phyloP scores from a whole-genome alignment of 2,888 invertebrate species.

The Apotomis betuletana region DNA sequence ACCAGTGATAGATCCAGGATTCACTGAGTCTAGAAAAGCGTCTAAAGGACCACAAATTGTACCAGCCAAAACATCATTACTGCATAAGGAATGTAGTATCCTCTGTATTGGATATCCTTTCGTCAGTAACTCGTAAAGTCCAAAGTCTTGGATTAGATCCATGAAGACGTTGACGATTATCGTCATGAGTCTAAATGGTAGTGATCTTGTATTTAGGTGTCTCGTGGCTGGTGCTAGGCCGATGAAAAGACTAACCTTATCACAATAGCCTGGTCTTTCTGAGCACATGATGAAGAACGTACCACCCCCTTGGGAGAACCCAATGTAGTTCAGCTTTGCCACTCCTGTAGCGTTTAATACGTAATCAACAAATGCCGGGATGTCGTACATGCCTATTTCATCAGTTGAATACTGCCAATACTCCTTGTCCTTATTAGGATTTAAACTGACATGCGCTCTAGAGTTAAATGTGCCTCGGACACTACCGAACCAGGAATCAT shows the following conservation, averaged over 20 bases:
- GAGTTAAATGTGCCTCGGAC: constrained; percentile 65
- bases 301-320: constrained; percentile 29
- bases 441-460: constrained; percentile 71
- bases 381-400: constrained; percentile 86
- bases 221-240: constrained; percentile 82
- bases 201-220: constrained; percentile 67
- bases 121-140: constrained; percentile 24
- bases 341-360: constrained; percentile 1
- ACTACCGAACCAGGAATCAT: constrained; percentile 51
- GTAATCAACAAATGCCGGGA: constrained; percentile 74
- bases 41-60: constrained; percentile 6
- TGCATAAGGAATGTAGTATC: constrained; percentile 15
- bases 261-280: constrained; percentile 80
- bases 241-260: constrained; percentile 81
- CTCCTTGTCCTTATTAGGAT: constrained; percentile 60
- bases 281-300: constrained; percentile 75
- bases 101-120: constrained; percentile 30
- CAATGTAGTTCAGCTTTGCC: constrained; percentile 18
- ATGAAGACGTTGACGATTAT: constrained; percentile 7
- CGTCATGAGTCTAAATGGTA: constrained; percentile 24
- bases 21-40: constrained; percentile 13
- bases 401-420: constrained; percentile 78
- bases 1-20: constrained; percentile 13
- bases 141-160: constrained; percentile 14
- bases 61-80: constrained; percentile 4